Evolutionary conservation across 2,888 invertebrate genomes (phyloP).

Genomic region (Platycheirus albimanus): DNA sequence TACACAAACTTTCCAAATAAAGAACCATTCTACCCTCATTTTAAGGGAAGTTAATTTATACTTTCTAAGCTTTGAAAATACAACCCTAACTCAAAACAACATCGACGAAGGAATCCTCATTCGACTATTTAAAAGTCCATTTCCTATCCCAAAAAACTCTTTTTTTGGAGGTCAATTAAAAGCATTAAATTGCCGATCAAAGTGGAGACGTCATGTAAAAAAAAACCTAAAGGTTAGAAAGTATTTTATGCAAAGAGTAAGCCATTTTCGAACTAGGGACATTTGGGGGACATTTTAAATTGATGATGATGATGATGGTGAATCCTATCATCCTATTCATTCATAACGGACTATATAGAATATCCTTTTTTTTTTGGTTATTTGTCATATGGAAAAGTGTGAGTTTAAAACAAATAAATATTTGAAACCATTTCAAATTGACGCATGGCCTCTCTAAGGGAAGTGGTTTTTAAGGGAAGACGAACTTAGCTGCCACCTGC

Average conservation of each 20-base stretch:
- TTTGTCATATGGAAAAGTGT: conserved; percentile 3
- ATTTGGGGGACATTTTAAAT: conserved; percentile 36
- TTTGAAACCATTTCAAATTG: conserved; percentile 26
- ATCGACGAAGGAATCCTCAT: not conserved
- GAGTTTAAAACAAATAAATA: conserved; percentile 23
- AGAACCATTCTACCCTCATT: not conserved
- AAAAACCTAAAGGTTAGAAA: not conserved
- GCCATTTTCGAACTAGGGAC: not conserved
- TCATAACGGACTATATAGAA: not conserved
- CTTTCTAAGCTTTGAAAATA: not conserved
- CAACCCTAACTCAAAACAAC: not conserved
- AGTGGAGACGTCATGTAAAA: conserved; percentile 2
- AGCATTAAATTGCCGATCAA: conserved; percentile 36
- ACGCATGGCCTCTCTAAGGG: conserved; percentile 1
- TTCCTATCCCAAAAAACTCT: conserved; percentile 9
- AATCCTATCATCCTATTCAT: not conserved
- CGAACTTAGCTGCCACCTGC: conserved; percentile 1
- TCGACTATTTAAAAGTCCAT: conserved; percentile 57
- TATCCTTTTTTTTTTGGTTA: not conserved
- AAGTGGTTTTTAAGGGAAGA: conserved; percentile 11
- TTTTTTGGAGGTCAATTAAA: conserved; percentile 57
- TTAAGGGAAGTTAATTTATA: not conserved
- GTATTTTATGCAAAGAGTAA: not conserved
- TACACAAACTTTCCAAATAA: no score
- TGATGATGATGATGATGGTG: conserved; percentile 33